These are phyloP conservation scores for Celastrina argiolus DNA, from an alignment of 2,888 invertebrate species.

Conservation along the genomic window DNA sequence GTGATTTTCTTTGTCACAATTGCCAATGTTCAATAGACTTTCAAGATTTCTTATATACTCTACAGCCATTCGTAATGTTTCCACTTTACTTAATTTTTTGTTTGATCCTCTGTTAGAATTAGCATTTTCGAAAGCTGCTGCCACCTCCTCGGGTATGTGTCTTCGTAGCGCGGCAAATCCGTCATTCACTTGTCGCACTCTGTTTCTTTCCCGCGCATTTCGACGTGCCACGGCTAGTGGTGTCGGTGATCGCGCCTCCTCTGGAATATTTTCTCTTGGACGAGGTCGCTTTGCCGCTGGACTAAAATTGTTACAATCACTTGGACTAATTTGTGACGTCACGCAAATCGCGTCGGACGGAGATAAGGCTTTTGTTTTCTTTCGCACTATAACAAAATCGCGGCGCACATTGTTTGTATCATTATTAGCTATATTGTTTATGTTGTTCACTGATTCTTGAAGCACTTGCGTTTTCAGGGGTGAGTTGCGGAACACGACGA, in stretches of 20 bases:
- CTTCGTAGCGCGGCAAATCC: constrained; percentile 92
- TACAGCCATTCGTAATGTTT: constrained; percentile 92
- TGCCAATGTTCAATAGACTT: constrained; percentile 83
- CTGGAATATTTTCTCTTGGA: constrained; percentile 64
- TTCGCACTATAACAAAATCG: constrained; percentile 76
- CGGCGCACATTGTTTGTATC: constrained; percentile 55
- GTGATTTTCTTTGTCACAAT: constrained; percentile 73
- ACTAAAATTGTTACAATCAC: constrained; percentile 51
- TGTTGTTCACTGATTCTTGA: constrained; percentile 80
- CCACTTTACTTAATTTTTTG: constrained; percentile 92
- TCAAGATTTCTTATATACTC: constrained; percentile 92
- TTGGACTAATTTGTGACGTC: constrained; percentile 62
- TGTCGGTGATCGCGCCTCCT: constrained; percentile 78
- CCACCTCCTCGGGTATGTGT: constrained; percentile 91
- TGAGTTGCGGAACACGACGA: constrained; percentile 79
- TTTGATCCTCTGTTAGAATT: constrained; percentile 82
- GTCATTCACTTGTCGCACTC: constrained; percentile 95
- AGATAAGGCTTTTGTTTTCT: constrained; percentile 66
- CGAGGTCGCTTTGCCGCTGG: constrained; percentile 56
- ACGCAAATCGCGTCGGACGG: constrained; percentile 61
- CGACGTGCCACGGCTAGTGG: constrained; percentile 91
- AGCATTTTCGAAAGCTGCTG: constrained; percentile 81
- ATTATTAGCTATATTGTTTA: constrained; percentile 73
- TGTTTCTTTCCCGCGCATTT: constrained; percentile 94
- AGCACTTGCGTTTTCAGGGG: constrained; percentile 80